Base-by-base conservation (phyloP, 2,113 vertebrate genomes). In the Microtus richardsoni region DNA sequence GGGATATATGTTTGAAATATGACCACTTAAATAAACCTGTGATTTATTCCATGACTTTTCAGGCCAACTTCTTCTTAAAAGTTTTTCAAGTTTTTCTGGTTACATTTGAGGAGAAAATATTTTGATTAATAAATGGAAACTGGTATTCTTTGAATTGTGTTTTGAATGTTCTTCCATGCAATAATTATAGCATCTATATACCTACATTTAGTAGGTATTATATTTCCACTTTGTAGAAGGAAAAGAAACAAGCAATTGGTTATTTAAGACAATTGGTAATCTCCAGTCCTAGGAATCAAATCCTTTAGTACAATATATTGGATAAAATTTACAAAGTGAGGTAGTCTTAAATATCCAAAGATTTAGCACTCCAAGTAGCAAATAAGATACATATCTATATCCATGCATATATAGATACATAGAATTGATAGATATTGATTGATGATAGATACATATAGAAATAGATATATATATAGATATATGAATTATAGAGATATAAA, bases 61-160 rank as follows among this genome's bases (percentile, higher is more conserved):
- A 88, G 54, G 60, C 26, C 73, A 16, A 91, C 49, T 88, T 26
- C 73, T 26, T 77, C 3, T 44, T 93, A 86, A 94, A 90, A 84
- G 36, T 5, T 41, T 33, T 83, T 44, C 39, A 82, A 0, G 71
- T 82, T 28, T n/a, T 44, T 73, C 52, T 11, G 88, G 12, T 73
- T 89, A 74, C 47, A 91, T 91, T 44, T 49, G 16, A 39, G 54
- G 44, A 33, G 60, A 88, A 33, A 54, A 78, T 41, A 64, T 60
- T 3, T 87, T 71, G 19, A 75, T 90, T 95, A 75, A 96, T 52
- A 96, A 93, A 74, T 17, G 54, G 39, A 93, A 92, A 58, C 22
- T 82, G 10, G 14, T 75, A 78, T 13, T 73, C 2, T 19, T 70
- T 62, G 47, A 78, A 78, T 0, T 90, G 7, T 79, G 5, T 47